Conservation (phyloP, 2,797 vertebrate species). For the Ambastaia sidthimunki region DNA sequence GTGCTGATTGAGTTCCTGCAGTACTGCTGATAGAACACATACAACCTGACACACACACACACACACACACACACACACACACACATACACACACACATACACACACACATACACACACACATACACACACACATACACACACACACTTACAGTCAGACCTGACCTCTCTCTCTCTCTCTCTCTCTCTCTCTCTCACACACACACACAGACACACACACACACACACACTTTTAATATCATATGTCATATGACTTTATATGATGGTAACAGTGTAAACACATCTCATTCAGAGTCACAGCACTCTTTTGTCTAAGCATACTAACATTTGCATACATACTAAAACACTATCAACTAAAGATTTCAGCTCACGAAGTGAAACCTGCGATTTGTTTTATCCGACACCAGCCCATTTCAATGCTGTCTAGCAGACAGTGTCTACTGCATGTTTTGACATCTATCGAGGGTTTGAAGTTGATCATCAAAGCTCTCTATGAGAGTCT, state of each 20-base stretch:
- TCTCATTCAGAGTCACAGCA: too few relatives aligned
- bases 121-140: too few relatives aligned
- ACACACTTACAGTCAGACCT: too few relatives aligned
- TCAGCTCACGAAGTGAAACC: neutral
- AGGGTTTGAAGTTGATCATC: slow-evolving; percentile 37
- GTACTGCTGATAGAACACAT: slow-evolving; percentile 8
- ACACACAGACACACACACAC: neutral
- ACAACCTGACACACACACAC: neutral
- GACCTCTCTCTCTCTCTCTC: too few relatives aligned
- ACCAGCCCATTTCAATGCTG: too few relatives aligned
- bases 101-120: too few relatives aligned
- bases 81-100: too few relatives aligned
- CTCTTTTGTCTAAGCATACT: too few relatives aligned
- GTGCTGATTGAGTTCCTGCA: neutral
- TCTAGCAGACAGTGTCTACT: too few relatives aligned
- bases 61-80: neutral
- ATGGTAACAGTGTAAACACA: neutral
- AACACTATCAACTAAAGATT: too few relatives aligned
- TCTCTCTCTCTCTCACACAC: too few relatives aligned
- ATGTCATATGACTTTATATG: neutral
- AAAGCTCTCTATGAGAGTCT: neutral
- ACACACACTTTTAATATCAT: neutral
- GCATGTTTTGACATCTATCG: neutral
- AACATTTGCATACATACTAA: neutral
- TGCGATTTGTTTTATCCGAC: too few relatives aligned